Evolutionary conservation across 2,888 invertebrate genomes (phyloP), one percentile per base, ranked within the genome.

Genomic region (Drosophila mulleri): DNA sequence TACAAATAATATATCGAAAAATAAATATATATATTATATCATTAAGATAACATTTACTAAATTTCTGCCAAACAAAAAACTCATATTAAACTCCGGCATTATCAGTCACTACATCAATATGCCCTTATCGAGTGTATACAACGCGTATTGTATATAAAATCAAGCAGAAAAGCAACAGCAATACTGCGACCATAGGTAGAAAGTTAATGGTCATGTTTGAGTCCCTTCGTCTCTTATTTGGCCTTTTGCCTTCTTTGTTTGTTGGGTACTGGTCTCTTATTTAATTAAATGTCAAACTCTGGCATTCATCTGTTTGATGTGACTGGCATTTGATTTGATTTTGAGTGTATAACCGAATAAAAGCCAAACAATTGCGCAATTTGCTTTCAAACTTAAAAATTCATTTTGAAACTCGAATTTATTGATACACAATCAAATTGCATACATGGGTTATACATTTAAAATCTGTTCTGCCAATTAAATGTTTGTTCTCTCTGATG

Each of bases 211-310:
- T 66, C 64, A 61, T 79, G 67, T 53, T 53, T 74, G 48, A 48
- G 16, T 63, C 53, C 44, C 20, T 67, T 67, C 64, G 20, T 66
- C 65, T 52, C 52, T 62, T 41, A n/a, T 20, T 39, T 5, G 5
- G 7, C 12, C 5, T 16, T 26, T 16, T n/a, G 8, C 8, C 9
- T 20, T 48, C 44, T 16, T 11, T 32, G 2, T 26, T 54, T 12
- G 23, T 39, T 42, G 18, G 2, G 5, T 20, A 18, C 23, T 29
- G n/a, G 53, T 20, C 80, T 70, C 71, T 85, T 78, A 84, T 86
- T 86, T 86, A 86, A 86, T 86, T 88, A 87, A 89, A 89, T 89
- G 86, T 88, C 86, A 89, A 88, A 76, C 67, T 69, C 67, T 76
- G 69, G 37, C 26, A 53, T 37, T 57, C 57, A 29, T 42, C 57